These are phyloP conservation scores for Formica exsecta DNA, from an alignment of 1,140 invertebrate genomes.

Conservation along the genomic window DNA sequence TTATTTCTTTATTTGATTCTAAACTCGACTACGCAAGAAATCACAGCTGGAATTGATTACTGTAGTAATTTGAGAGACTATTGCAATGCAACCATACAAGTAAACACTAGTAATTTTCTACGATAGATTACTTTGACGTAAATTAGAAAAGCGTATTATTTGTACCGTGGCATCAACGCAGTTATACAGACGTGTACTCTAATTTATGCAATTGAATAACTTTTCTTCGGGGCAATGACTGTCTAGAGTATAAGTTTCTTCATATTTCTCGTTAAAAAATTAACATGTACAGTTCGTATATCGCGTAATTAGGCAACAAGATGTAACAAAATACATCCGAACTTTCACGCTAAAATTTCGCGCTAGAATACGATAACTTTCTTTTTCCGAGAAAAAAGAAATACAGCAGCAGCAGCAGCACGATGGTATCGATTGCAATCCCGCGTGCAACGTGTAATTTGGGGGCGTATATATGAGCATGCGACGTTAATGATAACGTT, in stretches of 20 bases:
- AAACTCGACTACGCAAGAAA: not conserved
- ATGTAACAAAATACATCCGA: not conserved
- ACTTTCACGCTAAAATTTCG: slow-evolving; percentile 47
- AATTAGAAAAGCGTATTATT: slow-evolving; percentile 23
- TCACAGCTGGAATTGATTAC: not conserved
- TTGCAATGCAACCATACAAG: not conserved
- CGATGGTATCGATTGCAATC: slow-evolving; percentile 39
- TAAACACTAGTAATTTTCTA: not conserved
- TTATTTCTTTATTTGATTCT: not conserved
- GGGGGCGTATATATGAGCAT: slow-evolving; percentile 24
- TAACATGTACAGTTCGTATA: not conserved
- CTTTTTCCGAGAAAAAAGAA: slow-evolving; percentile 23
- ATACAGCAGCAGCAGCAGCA: not conserved
- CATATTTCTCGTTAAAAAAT: not conserved
- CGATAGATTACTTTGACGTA: slow-evolving; percentile 15
- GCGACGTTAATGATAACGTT: slow-evolving; percentile 53
- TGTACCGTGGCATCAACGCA: not conserved
- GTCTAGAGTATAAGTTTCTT: not conserved
- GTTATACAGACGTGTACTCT: not conserved
- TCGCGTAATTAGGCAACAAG: not conserved
- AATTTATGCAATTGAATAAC: slow-evolving; percentile 13
- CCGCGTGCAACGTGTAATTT: slow-evolving; percentile 40
- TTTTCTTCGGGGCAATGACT: not conserved
- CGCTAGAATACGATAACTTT: slow-evolving; percentile 24
- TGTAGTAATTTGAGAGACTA: not conserved